Base-by-base conservation (phyloP, 2,113 vertebrate species). In the Trogon surrucura region DNA sequence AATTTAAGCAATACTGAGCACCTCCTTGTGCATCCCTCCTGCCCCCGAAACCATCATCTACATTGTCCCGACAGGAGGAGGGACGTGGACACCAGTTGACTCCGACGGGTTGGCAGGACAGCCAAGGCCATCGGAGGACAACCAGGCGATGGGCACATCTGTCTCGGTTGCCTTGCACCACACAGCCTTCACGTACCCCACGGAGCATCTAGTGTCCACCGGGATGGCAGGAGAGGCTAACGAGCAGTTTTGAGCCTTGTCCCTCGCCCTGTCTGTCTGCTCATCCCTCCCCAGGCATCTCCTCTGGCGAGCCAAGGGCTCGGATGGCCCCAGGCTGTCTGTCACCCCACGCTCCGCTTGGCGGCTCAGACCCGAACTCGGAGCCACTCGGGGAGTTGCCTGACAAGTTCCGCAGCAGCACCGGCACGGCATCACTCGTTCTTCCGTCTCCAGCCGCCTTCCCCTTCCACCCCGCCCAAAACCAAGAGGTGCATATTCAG, bases 51-150 rank as follows among this genome's bases (percentile, higher is more conserved):
- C 53, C 4, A 4, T 2, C 51, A 22, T 4, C 57, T 7, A 4
- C 2, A 0, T 2, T 0, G 0, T 29, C 65, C 44, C 72, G 60
- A 20, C 26, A 60, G 44, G 11, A 34, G n/a, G 27, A 2, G 4
- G 14, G 18, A 32, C 13, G 74, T 30, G 69, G 14, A 11, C 23
- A 11, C 0, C 50, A 4, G 14, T 19, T 12, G 11, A 16, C 18
- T 11, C 22, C 0, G 3, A 75, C 47, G 41, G 25, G 62, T 3
- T 41, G 0, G 19, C 10, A 11, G n/a, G 30, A 3, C 48, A 45
- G 12, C 19, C 20, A 4, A 19, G 56, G 74, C 51, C 7, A 34
- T 2, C 6, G 16, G 60, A 60, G 53, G 54, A 17, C 66, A 41
- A 13, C 16, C 58, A 56, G 71, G 38, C 6, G 48, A 23, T 17